Evolutionary conservation across 2,888 invertebrate species (phyloP).

Genomic region (Sphaeridia pumilis): DNA sequence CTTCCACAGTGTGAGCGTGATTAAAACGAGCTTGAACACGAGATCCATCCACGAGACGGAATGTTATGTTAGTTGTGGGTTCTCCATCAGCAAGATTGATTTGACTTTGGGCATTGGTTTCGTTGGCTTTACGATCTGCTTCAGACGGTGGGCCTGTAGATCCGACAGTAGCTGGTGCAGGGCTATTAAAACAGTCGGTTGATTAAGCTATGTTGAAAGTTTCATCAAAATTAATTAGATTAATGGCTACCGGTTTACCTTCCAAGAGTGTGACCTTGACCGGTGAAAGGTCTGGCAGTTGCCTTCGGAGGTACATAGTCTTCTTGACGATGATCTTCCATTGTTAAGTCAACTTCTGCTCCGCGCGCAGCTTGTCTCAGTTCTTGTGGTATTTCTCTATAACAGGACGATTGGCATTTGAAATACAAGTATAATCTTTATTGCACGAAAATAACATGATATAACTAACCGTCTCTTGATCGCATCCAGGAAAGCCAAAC

Average conservation of each 20-base stretch:
- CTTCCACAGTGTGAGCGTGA: conserved; percentile 72
- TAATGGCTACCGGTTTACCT: conserved; percentile 45
- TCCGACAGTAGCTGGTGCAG: conserved; percentile 36
- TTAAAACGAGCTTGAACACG: conserved; percentile 82
- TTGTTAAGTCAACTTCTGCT: conserved; percentile 71
- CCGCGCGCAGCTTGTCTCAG: conserved; percentile 51
- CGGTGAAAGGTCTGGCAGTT: conserved; percentile 59
- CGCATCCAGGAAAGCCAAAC: conserved; percentile 72
- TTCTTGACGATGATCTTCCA: conserved; percentile 85
- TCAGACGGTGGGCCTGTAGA: conserved; percentile 33
- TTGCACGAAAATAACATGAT: too few relatives aligned
- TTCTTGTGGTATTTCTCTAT: conserved; percentile 71
- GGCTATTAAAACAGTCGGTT: too few relatives aligned
- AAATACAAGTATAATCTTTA: too few relatives aligned
- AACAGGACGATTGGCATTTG: too few relatives aligned
- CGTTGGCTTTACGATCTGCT: conserved; percentile 52
- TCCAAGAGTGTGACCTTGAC: conserved; percentile 73
- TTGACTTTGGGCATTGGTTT: conserved; percentile 54
- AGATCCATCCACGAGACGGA: conserved; percentile 82
- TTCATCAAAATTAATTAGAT: not conserved
- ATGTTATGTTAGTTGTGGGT: conserved; percentile 71
- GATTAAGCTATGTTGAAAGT: too few relatives aligned
- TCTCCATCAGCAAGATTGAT: conserved; percentile 52
- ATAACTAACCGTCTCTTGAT: conserved; percentile 64
- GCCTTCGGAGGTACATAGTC: conserved; percentile 53